A percentile compares a stretch with the other conserved stretches of the same genome.
phyloP scores from a whole-genome alignment of 2,797 vertebrate genomes.

The Enteromius trimaculatus region DNA sequence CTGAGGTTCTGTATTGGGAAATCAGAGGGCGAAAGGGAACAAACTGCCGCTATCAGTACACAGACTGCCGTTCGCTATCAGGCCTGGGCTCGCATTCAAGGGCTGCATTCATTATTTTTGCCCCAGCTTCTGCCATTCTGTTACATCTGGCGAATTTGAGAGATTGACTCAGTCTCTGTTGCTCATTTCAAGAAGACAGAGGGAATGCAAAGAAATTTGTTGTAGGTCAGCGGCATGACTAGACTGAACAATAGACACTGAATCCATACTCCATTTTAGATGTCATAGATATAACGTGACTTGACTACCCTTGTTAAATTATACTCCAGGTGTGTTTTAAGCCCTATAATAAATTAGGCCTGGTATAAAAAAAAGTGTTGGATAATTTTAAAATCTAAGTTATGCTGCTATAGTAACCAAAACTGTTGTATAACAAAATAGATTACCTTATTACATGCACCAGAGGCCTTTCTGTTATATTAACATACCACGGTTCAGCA shows the following conservation, averaged over 20 bases:
- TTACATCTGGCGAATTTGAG: conserved; percentile 41
- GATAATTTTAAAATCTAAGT: not conserved
- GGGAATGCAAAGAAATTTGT: not conserved
- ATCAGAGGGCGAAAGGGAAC: conserved; percentile 33
- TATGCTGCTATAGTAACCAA: not conserved
- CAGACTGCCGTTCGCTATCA: not conserved
- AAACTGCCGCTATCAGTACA: conserved; percentile 29
- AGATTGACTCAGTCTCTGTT: conserved; percentile 13
- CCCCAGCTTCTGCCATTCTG: conserved; percentile 10
- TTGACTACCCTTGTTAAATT: not conserved
- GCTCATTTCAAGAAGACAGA: conserved; percentile 22
- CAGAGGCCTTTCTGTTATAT: not conserved
- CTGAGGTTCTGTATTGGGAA: conserved; percentile 16
- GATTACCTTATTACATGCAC: conserved; percentile 4
- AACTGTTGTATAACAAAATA: not conserved
- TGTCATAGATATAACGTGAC: not conserved
- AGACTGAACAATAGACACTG: conserved; percentile 1
- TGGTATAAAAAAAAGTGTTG: not conserved
- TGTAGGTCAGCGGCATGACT: conserved; percentile 16
- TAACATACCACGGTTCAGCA: not conserved
- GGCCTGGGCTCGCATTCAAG: not conserved
- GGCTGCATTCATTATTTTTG: conserved; percentile 11
- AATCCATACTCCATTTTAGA: not conserved
- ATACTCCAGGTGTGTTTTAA: not conserved
- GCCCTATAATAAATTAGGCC: not conserved